Evolutionary conservation across 2,888 invertebrate species (phyloP), one percentile per base, ranked within the genome.

Genomic region (Therioaphis trifolii): DNA sequence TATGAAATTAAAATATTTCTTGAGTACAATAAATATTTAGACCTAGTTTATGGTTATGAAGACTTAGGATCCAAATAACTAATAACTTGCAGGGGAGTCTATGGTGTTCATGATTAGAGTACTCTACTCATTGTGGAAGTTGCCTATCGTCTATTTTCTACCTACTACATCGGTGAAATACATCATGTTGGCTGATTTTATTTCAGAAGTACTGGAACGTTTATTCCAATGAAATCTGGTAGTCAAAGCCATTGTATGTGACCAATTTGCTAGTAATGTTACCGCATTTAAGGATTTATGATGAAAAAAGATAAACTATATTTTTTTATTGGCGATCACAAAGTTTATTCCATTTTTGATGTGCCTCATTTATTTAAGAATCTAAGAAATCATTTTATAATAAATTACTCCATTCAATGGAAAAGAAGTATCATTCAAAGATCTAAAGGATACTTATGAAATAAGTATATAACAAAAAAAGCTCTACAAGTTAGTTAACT

Each of bases 71-170:
- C 15, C 52, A n/a, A 52, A 52, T 15, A 52, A 52, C 15, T 4
- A 85, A 4, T 49, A 85, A 72, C 27, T 84, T 14, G 87, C 86
- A 11, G 86, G 85, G 61, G 84, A 87, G 29, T 86, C 86, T 9
- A 84, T 86, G 46, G 46, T 46, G 7, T 46, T 46, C 46, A 46
- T 46, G 46, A 46, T 86, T 14, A 80, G 85, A 35, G 86, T 86
- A 5, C 78, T 86, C 0, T 85, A 84, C 29, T 85, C 84, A 14
- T 61, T 85, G 15, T 87, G 87, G 87, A 86, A 86, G 74, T 86
- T 86, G 63, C 86, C 86, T 2, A 72, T 87, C 40, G 74, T 85
- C 49, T 87, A 86, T 85, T 86, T 85, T 80, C 63, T 86, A 24
- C 85, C 85, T 21, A 43, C 84, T 66, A 84, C 84, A 5, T 46